Base-by-base conservation (phyloP, 2,797 vertebrate genomes). In the Danio tinwini region DNA sequence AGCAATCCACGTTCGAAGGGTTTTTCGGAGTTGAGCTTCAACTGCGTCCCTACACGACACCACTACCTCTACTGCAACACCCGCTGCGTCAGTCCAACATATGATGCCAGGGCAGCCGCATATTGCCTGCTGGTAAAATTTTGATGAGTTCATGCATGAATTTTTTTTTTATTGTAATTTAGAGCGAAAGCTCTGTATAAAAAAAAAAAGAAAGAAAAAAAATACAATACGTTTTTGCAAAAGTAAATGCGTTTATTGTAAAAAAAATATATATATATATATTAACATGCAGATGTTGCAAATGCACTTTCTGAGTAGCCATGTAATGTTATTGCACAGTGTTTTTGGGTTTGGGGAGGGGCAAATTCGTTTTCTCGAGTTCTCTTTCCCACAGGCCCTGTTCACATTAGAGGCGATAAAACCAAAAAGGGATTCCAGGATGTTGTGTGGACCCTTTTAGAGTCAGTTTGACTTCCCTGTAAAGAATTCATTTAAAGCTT, bases 361-460 rank as follows among this genome's bases (percentile, higher is more conserved):
- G 76, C 90, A 89, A 91, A 92, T 91, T 82, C 83, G 83, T 71
- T 81, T 81, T 82, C 56, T 92, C 87, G 83, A 92, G 92, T 92
- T 91, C 81, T 92, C 91, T 92, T 92, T 92, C 91, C 87, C 86
- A 92, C 94, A 94, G 94, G 93, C 92, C 63, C 84, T 74, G 45
- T n/a, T 71, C 74, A 53, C 58, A 49, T 81, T 76, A 63, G 50
- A 90, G 83, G 88, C 85, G 61, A 82, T 87, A 85, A 88, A 76
- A 81, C 82, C 88, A 5, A 85, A 89, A 78, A 87, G 88, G 89
- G 88, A 81, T 70, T 72, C 80, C 85, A 84, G 77, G 82, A 82
- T 59, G 78, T 86, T 85, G 74, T 88, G 88, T 86, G 85, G 6
- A 68, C 78, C 82, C 80, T 85, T 79, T 62, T 85, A 77, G 61